These are phyloP conservation scores for Nyctereutes procyonoides DNA, from an alignment of 2,113 vertebrate genomes.

Conservation along the genomic window DNA sequence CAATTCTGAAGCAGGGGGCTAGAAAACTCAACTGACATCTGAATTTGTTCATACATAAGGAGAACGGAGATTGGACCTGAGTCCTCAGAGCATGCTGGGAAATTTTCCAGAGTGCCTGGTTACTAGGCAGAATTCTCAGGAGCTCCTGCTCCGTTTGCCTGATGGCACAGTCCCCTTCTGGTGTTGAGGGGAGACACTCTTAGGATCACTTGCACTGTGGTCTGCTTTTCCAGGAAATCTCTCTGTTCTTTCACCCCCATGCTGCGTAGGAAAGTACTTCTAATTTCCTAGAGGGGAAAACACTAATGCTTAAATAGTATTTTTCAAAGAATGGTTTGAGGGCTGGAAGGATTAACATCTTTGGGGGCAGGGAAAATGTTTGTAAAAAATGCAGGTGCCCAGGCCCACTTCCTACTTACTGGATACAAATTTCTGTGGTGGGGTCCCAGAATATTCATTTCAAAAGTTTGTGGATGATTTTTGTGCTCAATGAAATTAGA, in stretches of 20 bases:
- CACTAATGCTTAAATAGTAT: neutral
- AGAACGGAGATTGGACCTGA: neutral
- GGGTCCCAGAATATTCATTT: neutral
- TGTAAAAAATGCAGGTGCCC: neutral
- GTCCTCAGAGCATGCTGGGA: conserved; percentile 50
- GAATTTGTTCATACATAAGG: conserved; percentile 48
- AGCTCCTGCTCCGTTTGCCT: neutral
- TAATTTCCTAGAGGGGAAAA: neutral
- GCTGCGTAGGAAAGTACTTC: neutral
- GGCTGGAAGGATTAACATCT: neutral
- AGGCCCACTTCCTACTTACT: neutral
- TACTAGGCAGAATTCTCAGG: conserved; percentile 52
- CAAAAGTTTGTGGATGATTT: neutral
- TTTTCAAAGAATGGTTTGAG: neutral
- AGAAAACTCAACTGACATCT: neutral
- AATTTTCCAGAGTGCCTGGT: neutral
- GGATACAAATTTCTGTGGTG: neutral
- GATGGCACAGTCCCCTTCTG: neutral
- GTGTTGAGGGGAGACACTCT: neutral
- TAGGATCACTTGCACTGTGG: neutral
- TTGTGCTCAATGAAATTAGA: neutral
- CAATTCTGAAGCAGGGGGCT: neutral
- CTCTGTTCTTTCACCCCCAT: neutral
- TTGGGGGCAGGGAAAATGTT: too few species aligned
- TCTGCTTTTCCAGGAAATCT: conserved; percentile 1